A percentile compares a stretch with the other conserved stretches of the same genome.
Conservation (phyloP, 2,113 vertebrate species). For the Pygathrix nemaeus region DNA sequence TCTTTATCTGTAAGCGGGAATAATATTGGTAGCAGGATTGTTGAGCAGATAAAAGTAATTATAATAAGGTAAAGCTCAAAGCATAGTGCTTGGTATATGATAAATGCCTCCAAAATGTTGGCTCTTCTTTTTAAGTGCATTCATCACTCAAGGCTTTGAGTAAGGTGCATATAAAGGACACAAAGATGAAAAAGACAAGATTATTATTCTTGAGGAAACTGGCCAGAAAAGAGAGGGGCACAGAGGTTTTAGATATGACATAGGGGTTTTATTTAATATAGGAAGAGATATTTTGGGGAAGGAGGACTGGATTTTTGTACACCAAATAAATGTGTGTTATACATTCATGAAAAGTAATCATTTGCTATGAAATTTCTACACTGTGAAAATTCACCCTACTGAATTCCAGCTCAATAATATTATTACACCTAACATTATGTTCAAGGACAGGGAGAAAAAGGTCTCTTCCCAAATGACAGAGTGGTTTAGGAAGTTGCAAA, state of each 20-base stretch:
- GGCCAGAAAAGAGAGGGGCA: background rate
- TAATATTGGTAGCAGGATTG: background rate
- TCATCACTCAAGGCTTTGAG: background rate
- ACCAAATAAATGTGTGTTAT: background rate
- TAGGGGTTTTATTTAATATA: background rate
- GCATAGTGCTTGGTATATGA: background rate
- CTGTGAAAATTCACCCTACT: background rate
- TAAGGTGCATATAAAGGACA: background rate
- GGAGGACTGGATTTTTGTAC: background rate
- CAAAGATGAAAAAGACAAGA: background rate
- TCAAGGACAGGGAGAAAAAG: background rate
- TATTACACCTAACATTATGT: background rate
- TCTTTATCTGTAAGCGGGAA: background rate
- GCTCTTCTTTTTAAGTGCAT: background rate
- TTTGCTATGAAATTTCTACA: background rate
- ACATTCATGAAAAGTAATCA: background rate
- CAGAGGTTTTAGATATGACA: background rate
- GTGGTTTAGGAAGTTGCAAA: constrained; percentile 5
- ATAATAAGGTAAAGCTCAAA: background rate
- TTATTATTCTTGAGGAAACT: background rate
- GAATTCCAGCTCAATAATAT: background rate
- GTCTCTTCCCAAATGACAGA: background rate
- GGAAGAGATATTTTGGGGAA: background rate
- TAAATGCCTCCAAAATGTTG: background rate
- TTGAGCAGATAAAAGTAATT: background rate